phyloP scores from a whole-genome alignment of 2,797 vertebrate genomes.

The Sardinella longiceps region DNA sequence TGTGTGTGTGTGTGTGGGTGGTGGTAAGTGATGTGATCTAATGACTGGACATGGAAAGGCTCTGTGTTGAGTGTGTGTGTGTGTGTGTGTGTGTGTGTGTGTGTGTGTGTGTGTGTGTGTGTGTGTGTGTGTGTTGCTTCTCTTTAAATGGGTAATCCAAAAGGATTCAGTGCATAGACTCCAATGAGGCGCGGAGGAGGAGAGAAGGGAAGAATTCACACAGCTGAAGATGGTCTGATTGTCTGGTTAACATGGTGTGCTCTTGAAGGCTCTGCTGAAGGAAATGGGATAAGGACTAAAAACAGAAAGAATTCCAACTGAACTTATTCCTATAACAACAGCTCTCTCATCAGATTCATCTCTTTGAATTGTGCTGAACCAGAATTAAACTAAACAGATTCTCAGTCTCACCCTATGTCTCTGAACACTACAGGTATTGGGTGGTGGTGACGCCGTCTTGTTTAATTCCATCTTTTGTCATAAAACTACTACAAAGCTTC shows the following conservation, averaged over 20 bases:
- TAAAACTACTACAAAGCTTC: slow-evolving; percentile 5
- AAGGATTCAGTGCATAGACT: slow-evolving; percentile 20
- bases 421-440: not conserved
- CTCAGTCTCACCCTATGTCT: not conserved
- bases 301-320: not conserved
- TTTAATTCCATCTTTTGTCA: not conserved
- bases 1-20: too few species aligned
- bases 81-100: too few species aligned
- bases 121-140: not conserved
- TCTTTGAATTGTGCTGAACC: not conserved
- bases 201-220: not conserved
- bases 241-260: not conserved
- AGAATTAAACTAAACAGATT: not conserved
- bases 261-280: not conserved
- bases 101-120: not conserved
- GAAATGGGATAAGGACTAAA: not conserved
- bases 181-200: not conserved
- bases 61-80: too few species aligned
- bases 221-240: not conserved
- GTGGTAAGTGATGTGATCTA: too few species aligned
- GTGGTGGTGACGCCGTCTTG: not conserved
- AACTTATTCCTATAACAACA: not conserved
- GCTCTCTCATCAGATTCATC: not conserved
- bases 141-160: not conserved
- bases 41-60: too few species aligned